Evolutionary conservation across 2,797 vertebrate species (phyloP).

Genomic region (Silurus lanzhouensis): DNA sequence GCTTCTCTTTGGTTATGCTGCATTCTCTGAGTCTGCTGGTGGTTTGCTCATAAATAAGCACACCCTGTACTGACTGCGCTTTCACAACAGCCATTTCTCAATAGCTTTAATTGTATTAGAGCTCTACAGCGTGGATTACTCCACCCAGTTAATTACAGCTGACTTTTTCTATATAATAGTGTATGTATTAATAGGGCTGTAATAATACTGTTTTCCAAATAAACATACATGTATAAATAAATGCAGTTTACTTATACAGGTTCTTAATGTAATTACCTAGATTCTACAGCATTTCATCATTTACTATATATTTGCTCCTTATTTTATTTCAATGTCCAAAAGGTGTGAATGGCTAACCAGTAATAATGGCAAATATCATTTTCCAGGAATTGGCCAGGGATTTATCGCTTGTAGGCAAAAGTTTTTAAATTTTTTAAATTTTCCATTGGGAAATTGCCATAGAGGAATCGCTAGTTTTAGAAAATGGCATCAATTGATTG

Average conservation of each 20-base stretch:
- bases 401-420: not conserved
- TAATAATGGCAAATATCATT: not conserved
- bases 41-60: not conserved
- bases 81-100: not conserved
- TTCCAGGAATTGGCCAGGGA: too few species aligned
- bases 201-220: not conserved
- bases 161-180: not conserved
- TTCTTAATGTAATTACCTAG: not conserved
- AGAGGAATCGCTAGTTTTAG: not conserved
- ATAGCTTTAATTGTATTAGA: not conserved
- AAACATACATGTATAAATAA: too few species aligned
- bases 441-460: not conserved
- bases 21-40: not conserved
- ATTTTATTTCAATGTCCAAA: not conserved
- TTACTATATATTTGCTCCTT: not conserved
- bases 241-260: too few species aligned
- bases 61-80: not conserved
- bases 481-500: not conserved
- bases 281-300: not conserved
- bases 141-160: not conserved
- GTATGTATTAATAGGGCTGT: not conserved
- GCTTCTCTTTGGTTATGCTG: not conserved
- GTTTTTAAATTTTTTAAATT: not conserved
- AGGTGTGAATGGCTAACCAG: not conserved
- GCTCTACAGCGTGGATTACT: not conserved